Conservation (phyloP, 2,113 vertebrate genomes). For the Myotis yumanensis region DNA sequence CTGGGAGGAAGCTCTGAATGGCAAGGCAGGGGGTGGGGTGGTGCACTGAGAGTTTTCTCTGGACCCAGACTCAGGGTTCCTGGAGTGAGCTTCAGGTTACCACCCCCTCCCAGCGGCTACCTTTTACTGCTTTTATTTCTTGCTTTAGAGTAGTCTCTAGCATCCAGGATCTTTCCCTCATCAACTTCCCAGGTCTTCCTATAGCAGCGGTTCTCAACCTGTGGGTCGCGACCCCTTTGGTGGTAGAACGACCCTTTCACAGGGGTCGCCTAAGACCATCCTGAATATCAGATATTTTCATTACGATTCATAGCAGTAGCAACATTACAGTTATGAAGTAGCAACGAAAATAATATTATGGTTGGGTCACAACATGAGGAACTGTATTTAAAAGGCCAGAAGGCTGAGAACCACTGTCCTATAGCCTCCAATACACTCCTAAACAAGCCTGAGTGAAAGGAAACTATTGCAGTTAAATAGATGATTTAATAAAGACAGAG, state of each 20-base stretch:
- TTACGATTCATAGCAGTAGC: too few species aligned
- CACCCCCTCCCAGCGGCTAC: background rate
- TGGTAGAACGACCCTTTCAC: too few species aligned
- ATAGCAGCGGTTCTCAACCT: background rate
- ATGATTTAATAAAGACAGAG: slow-evolving; percentile 32
- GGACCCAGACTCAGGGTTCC: background rate
- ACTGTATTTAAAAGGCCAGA: too few species aligned
- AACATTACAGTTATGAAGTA: too few species aligned
- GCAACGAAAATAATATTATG: too few species aligned
- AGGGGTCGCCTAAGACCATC: too few species aligned
- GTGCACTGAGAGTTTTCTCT: background rate
- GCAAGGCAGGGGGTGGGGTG: accelerated
- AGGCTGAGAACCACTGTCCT: background rate
- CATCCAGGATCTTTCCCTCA: background rate
- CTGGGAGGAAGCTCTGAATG: background rate
- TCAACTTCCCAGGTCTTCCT: background rate
- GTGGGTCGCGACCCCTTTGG: too few species aligned
- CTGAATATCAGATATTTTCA: too few species aligned
- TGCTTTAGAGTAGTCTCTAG: background rate
- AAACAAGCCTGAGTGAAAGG: background rate
- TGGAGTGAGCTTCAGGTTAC: background rate
- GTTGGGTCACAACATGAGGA: too few species aligned
- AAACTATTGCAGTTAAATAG: background rate
- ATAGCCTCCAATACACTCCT: background rate
- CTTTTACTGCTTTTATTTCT: background rate